Conservation (phyloP, 2,113 vertebrate genomes). For the Rutilus rutilus region DNA sequence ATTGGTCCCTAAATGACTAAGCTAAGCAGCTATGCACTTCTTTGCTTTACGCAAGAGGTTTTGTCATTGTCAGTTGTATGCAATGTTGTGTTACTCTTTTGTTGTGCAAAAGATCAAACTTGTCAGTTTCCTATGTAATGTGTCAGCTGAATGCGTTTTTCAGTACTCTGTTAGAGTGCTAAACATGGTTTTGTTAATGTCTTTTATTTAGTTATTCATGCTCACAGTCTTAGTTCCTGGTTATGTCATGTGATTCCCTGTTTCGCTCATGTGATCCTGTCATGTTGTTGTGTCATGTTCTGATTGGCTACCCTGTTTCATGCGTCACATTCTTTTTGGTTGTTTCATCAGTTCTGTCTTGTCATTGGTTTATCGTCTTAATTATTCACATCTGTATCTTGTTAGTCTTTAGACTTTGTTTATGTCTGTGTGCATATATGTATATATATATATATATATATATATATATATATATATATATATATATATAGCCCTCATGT, state of each 20-base stretch:
- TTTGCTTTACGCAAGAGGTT: neutral
- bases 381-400: neutral
- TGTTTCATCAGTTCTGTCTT: too few relatives aligned
- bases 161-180: neutral
- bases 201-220: too few relatives aligned
- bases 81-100: neutral
- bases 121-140: neutral
- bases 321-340: too few relatives aligned
- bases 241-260: too few relatives aligned
- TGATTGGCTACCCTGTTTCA: neutral
- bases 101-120: conserved; percentile 10
- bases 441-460: too few relatives aligned
- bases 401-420: neutral
- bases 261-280: too few relatives aligned
- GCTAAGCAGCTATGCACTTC: neutral
- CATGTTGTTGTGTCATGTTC: neutral
- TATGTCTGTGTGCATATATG: too few relatives aligned
- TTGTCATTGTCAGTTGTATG: neutral
- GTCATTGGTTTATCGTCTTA: neutral
- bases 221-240: too few relatives aligned
- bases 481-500: neutral
- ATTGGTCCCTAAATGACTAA: neutral
- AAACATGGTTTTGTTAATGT: too few relatives aligned
- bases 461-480: neutral
- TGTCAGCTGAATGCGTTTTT: neutral